Percentiles rank a stretch among this genome's conserved stretches.
phyloP scores from a whole-genome alignment of 2,797 vertebrate genomes.

The Chiroxiphia lanceolata region DNA sequence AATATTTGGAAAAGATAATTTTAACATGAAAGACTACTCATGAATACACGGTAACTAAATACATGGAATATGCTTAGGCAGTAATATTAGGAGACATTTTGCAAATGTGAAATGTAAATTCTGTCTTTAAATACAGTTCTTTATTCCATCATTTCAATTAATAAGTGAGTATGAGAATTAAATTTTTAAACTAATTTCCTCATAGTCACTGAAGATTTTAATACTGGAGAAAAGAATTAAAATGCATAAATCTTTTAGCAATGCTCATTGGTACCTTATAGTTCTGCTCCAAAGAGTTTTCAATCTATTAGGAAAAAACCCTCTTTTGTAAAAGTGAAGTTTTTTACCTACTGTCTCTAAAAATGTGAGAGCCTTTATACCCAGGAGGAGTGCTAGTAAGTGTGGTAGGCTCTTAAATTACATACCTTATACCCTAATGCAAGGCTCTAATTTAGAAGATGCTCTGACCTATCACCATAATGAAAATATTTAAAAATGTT shows the following conservation, averaged over 20 bases:
- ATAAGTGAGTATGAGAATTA: background rate
- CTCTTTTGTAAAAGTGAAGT: background rate
- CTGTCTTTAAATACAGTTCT: background rate
- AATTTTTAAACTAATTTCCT: slow-evolving; percentile 15
- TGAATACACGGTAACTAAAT: background rate
- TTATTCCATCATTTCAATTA: background rate
- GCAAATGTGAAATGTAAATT: background rate
- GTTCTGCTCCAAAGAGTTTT: background rate
- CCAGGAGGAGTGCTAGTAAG: background rate
- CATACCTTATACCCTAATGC: background rate
- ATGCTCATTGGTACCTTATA: background rate
- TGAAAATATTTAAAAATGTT: background rate
- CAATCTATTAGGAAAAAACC: fast-evolving
- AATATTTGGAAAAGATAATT: background rate
- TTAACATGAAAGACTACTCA: background rate
- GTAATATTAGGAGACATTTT: background rate
- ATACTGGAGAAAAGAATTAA: background rate
- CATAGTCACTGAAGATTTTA: background rate
- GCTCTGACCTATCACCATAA: background rate
- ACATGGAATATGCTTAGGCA: fast-evolving
- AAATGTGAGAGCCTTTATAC: background rate
- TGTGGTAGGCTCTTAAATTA: background rate
- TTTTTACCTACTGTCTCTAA: background rate
- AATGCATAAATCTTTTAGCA: background rate
- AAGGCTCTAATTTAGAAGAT: background rate